Percentiles rank a stretch among this genome's conserved stretches.
Conservation (phyloP, 2,113 vertebrate genomes). For the Willisornis vidua region DNA sequence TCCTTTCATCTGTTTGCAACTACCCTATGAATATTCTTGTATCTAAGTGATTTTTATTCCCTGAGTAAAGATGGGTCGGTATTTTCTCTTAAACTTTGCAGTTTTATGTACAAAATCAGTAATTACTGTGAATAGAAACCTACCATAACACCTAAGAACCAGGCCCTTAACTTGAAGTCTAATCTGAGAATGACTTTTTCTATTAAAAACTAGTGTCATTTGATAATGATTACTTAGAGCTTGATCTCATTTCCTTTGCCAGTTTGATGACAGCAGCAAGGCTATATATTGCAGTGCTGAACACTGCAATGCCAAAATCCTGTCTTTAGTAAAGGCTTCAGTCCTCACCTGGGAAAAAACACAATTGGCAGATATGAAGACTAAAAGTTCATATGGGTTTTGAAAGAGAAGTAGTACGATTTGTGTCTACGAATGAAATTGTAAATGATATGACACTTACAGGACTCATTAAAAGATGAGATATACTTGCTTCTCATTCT, state of each 20-base stretch:
- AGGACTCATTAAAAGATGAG: neutral
- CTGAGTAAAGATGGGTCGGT: neutral
- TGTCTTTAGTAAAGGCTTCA: neutral
- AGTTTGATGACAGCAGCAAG: neutral
- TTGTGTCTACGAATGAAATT: neutral
- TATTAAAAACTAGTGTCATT: neutral
- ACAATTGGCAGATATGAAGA: neutral
- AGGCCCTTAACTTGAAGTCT: neutral
- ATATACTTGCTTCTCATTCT: neutral
- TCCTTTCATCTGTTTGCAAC: neutral
- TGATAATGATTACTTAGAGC: neutral
- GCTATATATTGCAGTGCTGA: neutral
- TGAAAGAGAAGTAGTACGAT: neutral
- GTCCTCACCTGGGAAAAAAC: neutral
- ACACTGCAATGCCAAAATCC: neutral
- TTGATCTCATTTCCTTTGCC: slow-evolving; percentile 5
- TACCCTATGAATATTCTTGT: neutral
- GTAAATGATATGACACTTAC: neutral
- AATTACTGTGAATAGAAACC: neutral
- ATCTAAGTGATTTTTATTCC: neutral
- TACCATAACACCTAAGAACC: neutral
- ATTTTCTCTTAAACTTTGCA: neutral
- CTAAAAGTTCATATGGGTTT: neutral
- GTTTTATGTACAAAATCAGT: neutral
- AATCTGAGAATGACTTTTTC: neutral